Base-by-base conservation (phyloP, 2,888 invertebrate species). In the Nomada ruficornis region DNA sequence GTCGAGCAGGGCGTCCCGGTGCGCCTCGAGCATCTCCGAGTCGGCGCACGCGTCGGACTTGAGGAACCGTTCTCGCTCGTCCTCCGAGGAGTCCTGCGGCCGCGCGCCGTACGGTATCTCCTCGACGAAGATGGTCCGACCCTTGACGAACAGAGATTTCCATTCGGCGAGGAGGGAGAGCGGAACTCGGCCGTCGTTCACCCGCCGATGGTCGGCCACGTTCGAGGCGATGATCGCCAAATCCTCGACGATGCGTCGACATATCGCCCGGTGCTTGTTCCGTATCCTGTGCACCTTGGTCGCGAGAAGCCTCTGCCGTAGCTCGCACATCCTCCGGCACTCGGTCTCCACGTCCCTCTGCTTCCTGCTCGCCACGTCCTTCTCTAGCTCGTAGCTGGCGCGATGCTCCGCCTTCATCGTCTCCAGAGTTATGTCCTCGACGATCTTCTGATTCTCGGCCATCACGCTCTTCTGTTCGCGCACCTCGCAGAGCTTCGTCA, bases 401-500 rank as follows among this genome's bases (percentile, higher is more conserved):
- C 95, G 94, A 23, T 94, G 93, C 50, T 91, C 89, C 20, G 71
- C 73, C 80, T 95, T 95, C 86, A 94, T 94, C 88, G 95, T 94
- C 29, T 94, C 94, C 55, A 94, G 88, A 84, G 95, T 94, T 77
- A 95, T 94, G 55, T 94, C 94, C 88, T 95, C 94, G 7, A 95
- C 94, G 64, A 94, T 92, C 63, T 94, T 92, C 88, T 95, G 94
- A 89, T 96, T 96, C 68, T 94, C 93, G 0, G 94, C 91, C 84
- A 96, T 94, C 83, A 94, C 94, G 57, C 95, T 94, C 54, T 95
- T 95, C 86, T 96, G 95, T 67, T 95, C 94, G 72, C 95, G 95
- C 0, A 96, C 95, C 91, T 96, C 95, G 92, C 95, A 95, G 77
- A 96, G 93, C 93, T 96, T 96, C 54, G 95, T 95, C 64, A 95